Evolutionary conservation across 2,797 vertebrate genomes (phyloP), one percentile per base, ranked within the genome.

Genomic region (Galago senegalensis): DNA sequence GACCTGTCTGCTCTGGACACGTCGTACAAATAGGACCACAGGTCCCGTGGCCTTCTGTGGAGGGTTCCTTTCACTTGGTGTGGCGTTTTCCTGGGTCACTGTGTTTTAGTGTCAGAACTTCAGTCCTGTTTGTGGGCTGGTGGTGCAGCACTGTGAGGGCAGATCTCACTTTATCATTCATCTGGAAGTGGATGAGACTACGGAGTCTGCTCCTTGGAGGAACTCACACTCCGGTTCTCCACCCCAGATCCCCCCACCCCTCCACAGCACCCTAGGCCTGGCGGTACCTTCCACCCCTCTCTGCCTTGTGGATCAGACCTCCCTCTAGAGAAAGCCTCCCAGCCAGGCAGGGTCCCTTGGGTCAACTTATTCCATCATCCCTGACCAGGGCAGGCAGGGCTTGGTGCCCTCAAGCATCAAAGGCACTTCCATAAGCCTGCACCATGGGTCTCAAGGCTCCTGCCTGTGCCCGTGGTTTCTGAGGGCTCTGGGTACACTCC

Each of bases 51-150:
- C 89, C 63, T 70, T 34, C 21, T 5, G 23, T 4, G 73, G 20
- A 20, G 1, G 46, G 69, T 58, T 53, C 58, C 25, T 72, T 83
- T 40, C 87, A 3, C 75, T 7, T 27, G 69, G 40, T 5, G 6
- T 43, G 29, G 29, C 0, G 1, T 5, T 56, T 18, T 37, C 7
- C 4, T 25, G 53, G n/a, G 18, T 70, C 31, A 13, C 1, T 14
- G 10, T 3, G 67, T 17, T 2, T 0, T 8, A 0, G 27, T 6
- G 23, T 69, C 56, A 43, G 46, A 1, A n/a, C n/a, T 23, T 37
- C 16, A 7, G 2, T 23, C 12, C 49, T 7, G 14, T 9, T 20
- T 34, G 13, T 34, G 23, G 21, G 46, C 37, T 21, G 7, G 3
- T 25, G 16, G 4, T 11, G 1, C 12, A 18, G 7, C 60, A 61